A percentile compares a stretch with the other conserved stretches of the same genome.
These are phyloP conservation scores for Baryphthengus martii DNA, from an alignment of 2,113 vertebrate genomes.

Conservation along the genomic window DNA sequence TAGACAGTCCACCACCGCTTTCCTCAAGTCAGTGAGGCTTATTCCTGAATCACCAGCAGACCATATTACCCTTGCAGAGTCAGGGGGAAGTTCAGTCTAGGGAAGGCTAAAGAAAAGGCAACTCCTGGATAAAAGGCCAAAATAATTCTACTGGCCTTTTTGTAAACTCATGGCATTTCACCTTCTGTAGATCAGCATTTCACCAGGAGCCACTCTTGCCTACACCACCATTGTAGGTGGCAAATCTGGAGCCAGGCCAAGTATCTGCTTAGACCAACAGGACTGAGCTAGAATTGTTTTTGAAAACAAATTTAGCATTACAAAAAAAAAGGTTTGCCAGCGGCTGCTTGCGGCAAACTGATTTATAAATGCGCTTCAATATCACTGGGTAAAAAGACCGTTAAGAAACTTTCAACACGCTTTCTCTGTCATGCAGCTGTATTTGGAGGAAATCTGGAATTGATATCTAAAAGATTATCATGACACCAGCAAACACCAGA, in stretches of 20 bases:
- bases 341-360: not conserved
- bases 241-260: not conserved
- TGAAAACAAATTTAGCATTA: not conserved
- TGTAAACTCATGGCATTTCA: not conserved
- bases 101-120: not conserved
- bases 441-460: not conserved
- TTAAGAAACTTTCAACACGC: not conserved
- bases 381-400: not conserved
- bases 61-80: accelerated
- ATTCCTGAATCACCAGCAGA: not conserved
- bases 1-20: accelerated
- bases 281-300: accelerated
- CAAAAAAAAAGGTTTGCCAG: not conserved
- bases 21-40: not conserved
- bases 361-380: not conserved
- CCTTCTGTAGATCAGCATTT: not conserved
- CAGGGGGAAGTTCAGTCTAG: not conserved
- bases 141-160: not conserved
- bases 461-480: not conserved
- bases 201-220: not conserved
- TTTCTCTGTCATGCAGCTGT: not conserved
- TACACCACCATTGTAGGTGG: accelerated
- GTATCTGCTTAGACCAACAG: not conserved
- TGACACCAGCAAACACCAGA: not conserved
- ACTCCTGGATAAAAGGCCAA: not conserved